A percentile compares a stretch with the other conserved stretches of the same genome.
These are phyloP conservation scores for Amia ocellicauda DNA, from an alignment of 2,113 vertebrate genomes.

Conservation along the genomic window DNA sequence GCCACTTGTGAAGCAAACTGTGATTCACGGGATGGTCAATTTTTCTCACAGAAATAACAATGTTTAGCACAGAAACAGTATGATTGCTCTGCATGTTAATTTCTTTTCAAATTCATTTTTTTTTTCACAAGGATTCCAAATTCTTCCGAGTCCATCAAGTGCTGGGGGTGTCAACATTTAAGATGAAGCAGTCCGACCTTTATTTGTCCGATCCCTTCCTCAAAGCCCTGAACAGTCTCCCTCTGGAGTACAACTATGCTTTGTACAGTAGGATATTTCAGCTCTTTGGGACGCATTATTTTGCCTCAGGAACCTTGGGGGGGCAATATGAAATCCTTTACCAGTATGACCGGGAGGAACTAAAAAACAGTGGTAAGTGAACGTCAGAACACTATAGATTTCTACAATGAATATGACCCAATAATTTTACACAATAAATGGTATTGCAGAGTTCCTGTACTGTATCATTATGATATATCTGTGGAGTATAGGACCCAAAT, in stretches of 20 bases:
- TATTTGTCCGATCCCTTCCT: constrained; percentile 78
- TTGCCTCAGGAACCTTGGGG: constrained; percentile 77
- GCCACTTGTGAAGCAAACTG: no score
- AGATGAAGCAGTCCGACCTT: constrained; percentile 66
- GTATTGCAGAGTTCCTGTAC: no score
- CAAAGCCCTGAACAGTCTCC: constrained; percentile 76
- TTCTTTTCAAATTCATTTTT: constrained; percentile 9
- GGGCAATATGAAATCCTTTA: constrained; percentile 87
- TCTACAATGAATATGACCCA: no score
- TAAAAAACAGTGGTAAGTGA: constrained; percentile 73
- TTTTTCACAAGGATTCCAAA: constrained; percentile 72
- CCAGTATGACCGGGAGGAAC: constrained; percentile 76
- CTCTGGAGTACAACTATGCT: constrained; percentile 85
- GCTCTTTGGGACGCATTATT: constrained; percentile 89
- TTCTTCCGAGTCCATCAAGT: constrained; percentile 82
- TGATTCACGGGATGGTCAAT: no score
- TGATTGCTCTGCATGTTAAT: no score
- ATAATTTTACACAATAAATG: no score
- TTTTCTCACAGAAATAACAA: no score
- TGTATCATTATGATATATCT: no score
- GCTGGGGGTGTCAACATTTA: constrained; percentile 80
- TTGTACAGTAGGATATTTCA: constrained; percentile 86
- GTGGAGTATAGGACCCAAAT: no score
- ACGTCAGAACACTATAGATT: neutral
- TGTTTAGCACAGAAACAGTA: no score